Evolutionary conservation across 2,113 vertebrate species (phyloP).

Genomic region (Pungitius pungitius): DNA sequence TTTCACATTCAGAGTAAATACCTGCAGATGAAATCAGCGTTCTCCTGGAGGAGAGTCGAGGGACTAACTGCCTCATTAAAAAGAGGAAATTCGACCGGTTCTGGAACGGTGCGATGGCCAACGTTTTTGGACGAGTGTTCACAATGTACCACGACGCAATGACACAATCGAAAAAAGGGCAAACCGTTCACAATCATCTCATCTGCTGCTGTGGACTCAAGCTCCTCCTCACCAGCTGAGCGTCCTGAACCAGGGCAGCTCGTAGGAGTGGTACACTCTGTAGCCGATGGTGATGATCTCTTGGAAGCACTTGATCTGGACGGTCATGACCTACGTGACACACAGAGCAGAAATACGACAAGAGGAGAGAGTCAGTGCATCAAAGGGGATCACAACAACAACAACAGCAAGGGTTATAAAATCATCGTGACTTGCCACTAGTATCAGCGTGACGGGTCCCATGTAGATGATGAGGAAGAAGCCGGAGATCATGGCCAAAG

Average conservation of each 20-base stretch:
- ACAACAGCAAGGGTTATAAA: neutral
- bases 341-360: neutral
- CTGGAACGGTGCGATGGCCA: too few species aligned
- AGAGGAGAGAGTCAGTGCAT: neutral
- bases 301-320: conserved; percentile 98
- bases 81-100: neutral
- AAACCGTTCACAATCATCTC: neutral
- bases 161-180: neutral
- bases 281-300: conserved; percentile 99
- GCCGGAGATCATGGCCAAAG: conserved; percentile 90
- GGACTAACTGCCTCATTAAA: neutral
- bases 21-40: conserved; percentile 15
- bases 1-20: neutral
- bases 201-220: neutral
- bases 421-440: conserved; percentile 59
- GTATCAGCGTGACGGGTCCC: conserved; percentile 92
- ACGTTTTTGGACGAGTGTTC: too few species aligned
- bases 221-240: conserved; percentile 90
- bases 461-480: conserved; percentile 95
- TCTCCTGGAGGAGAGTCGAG: neutral
- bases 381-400: neutral
- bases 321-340: conserved; percentile 87
- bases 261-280: conserved; percentile 95
- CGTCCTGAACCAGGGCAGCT: conserved; percentile 96
- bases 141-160: too few species aligned